Base-by-base conservation (phyloP, 2,888 invertebrate species). In the Xestia ashworthii region DNA sequence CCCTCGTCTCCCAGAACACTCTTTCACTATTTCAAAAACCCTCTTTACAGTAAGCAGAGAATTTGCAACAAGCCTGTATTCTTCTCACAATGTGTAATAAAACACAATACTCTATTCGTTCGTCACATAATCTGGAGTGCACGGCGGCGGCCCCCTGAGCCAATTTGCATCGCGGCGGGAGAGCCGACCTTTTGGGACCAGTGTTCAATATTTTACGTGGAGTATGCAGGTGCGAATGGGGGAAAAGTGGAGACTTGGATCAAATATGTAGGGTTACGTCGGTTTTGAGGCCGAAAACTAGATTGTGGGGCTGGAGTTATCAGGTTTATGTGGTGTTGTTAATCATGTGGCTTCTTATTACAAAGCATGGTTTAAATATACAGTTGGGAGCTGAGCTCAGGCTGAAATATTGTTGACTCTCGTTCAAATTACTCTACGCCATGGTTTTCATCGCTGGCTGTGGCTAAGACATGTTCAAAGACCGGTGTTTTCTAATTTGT, bases 41-140 rank as follows among this genome's bases (percentile, higher is more conserved):
- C 73, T 77, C 65, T 80, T 60, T 9, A 64, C 46, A 73, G 41
- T 72, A 67, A 79, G 73, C 71, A 79, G 25, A 79, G 79, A 68
- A 83, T 87, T 87, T 81, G 80, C 83, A 75, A 78, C 76, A 88
- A 72, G 80, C 80, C 71, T 72, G 74, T 79, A 79, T 87, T 81
- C 81, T 72, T 74, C 81, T 75, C 78, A 83, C 79, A 82, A 70
- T 83, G 76, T 79, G 76, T 85, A 78, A 87, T 87, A 87, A 83
- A 87, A 88, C 78, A 87, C 88, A 87, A 87, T 88, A 85, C 81
- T 74, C 76, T 79, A 79, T 83, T 85, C 81, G 86, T 89, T 90
- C 88, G 90, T 90, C 91, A 92, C 91, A 91, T 91, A 92, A 92
- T 91, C 89, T 89, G 89, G 91, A 91, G 91, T 89, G 89, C 88